phyloP scores from a whole-genome alignment of 1,140 invertebrate species.

The Zaprionus capensis region DNA sequence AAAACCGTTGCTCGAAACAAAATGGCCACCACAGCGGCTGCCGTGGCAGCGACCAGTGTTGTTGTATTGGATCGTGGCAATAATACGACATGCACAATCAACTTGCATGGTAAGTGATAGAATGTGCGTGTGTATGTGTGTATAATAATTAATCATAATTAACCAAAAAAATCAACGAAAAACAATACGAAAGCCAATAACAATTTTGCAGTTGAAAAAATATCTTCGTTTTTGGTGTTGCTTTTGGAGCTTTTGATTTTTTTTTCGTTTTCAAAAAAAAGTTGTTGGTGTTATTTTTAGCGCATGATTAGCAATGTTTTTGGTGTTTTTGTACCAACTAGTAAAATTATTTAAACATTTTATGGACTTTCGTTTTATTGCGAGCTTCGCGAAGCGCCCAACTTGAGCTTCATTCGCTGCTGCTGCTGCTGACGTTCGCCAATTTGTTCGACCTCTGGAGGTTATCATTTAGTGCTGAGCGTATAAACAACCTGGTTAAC shows the following conservation, averaged over 20 bases:
- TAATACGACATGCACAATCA: constrained; percentile 97
- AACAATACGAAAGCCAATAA: constrained; percentile 33
- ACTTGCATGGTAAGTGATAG: constrained; percentile 92
- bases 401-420: constrained; percentile 51
- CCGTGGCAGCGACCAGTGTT: constrained; percentile 95
- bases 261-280: constrained; percentile 21
- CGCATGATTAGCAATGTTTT: constrained; percentile 70
- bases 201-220: constrained; percentile 44
- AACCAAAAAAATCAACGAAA: constrained; percentile 47
- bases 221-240: constrained; percentile 36
- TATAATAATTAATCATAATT: constrained; percentile 79
- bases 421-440: constrained; percentile 33
- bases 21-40: constrained; percentile 83
- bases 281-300: constrained; percentile 76
- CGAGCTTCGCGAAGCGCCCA: constrained; percentile 43
- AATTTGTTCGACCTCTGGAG: constrained; percentile 60
- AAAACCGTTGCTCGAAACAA: constrained; percentile 62
- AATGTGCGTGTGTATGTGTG: constrained; percentile 7
- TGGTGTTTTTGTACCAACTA: constrained; percentile 27
- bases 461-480: constrained; percentile 59
- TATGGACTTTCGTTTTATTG: constrained; percentile 63
- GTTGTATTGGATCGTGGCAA: constrained; percentile 96
- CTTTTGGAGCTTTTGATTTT: constrained; percentile 28
- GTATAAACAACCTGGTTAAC: constrained; percentile 51
- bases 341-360: constrained; percentile 49